phyloP scores from a whole-genome alignment of 2,113 vertebrate species.

The Andinoacara biseriatus region DNA sequence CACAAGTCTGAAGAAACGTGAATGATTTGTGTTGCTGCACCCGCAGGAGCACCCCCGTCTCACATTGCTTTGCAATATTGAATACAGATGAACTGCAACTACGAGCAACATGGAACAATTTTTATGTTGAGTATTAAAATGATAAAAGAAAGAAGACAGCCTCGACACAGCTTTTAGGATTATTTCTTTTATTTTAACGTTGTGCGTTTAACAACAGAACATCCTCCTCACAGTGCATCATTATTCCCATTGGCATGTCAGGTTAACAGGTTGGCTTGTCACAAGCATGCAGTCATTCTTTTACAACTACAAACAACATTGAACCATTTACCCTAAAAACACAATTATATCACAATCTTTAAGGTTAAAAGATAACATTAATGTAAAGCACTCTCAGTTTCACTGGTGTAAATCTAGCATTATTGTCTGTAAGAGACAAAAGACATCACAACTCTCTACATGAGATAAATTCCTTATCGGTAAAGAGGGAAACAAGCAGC shows the following conservation, averaged over 20 bases:
- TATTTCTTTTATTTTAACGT: background rate
- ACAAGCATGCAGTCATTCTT: background rate
- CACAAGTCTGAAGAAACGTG: background rate
- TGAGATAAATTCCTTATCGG: background rate
- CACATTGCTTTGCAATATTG: background rate
- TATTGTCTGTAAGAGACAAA: background rate
- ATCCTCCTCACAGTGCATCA: slow-evolving; percentile 3
- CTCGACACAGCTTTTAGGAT: background rate
- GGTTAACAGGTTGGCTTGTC: background rate
- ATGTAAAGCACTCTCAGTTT: background rate
- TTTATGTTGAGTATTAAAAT: background rate
- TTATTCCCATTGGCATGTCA: slow-evolving; percentile 6
- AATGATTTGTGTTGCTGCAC: background rate
- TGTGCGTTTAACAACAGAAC: slow-evolving; percentile 1
- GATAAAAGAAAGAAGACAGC: background rate
- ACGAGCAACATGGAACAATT: background rate
- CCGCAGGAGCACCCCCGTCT: background rate
- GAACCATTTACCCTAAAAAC: background rate
- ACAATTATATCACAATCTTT: background rate
- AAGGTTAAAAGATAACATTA: slow-evolving; percentile 6
- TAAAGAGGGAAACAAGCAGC: background rate
- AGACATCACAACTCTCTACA: background rate
- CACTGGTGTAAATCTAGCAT: background rate
- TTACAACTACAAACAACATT: background rate
- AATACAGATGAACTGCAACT: background rate